These are phyloP conservation scores for Drosophila bipectinata DNA, from an alignment of 1,140 invertebrate species.

Conservation along the genomic window DNA sequence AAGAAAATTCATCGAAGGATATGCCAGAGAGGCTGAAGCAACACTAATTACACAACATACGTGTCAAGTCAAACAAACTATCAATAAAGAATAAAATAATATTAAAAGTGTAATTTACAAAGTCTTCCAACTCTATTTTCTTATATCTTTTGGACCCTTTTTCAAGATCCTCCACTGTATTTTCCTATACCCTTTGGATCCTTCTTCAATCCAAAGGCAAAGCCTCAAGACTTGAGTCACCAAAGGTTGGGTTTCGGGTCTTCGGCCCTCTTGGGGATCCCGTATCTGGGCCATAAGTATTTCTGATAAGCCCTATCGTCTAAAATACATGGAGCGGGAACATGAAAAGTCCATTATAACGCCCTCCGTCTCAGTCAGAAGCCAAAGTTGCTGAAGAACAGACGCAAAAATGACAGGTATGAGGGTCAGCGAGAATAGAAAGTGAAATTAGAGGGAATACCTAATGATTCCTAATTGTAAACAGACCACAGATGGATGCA, in stretches of 20 bases:
- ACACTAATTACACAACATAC: too few species aligned
- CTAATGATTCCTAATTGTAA: not conserved
- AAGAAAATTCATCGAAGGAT: too few species aligned
- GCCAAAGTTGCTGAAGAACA: slow-evolving; percentile 15
- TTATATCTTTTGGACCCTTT: too few species aligned
- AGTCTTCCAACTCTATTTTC: too few species aligned
- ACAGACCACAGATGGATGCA: slow-evolving; percentile 67
- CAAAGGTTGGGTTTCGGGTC: not conserved
- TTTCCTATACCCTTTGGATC: too few species aligned
- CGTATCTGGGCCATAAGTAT: slow-evolving; percentile 87
- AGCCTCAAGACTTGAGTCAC: slow-evolving; percentile 17
- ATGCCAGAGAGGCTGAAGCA: too few species aligned
- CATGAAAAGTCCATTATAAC: slow-evolving; percentile 87
- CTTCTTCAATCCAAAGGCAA: too few species aligned
- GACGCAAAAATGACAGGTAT: slow-evolving; percentile 84
- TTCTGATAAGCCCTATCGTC: slow-evolving; percentile 86
- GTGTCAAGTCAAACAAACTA: too few species aligned
- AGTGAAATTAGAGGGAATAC: not conserved
- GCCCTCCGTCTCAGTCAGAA: slow-evolving; percentile 7
- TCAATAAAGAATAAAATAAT: too few species aligned
- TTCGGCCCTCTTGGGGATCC: slow-evolving; percentile 70
- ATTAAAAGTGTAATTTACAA: too few species aligned
- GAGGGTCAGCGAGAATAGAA: not conserved
- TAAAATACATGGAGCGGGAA: slow-evolving; percentile 84
- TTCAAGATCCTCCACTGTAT: too few species aligned